These are phyloP conservation scores for Okapia johnstoni DNA, from an alignment of 2,113 vertebrate genomes.

Conservation along the genomic window DNA sequence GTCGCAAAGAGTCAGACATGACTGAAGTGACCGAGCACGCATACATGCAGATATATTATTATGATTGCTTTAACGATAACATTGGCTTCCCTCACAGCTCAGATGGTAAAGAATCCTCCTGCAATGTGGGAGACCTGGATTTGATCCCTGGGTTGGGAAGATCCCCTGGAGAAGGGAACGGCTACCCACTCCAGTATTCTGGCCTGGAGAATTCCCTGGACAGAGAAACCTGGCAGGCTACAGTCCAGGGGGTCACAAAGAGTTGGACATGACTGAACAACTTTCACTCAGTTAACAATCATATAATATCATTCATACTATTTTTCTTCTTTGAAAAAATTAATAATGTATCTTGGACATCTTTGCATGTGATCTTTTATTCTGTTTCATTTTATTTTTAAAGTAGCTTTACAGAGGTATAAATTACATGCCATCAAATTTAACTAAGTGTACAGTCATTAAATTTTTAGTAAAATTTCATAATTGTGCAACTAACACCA, in stretches of 20 bases:
- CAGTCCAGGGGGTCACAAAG: not conserved
- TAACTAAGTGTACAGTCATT: not conserved
- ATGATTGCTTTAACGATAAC: not conserved
- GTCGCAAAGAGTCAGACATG: not conserved
- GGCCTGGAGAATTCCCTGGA: not conserved
- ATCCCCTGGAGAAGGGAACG: not conserved
- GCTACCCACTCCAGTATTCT: not conserved
- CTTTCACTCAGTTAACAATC: not conserved
- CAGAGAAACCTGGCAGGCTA: not conserved
- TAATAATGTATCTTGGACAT: not conserved
- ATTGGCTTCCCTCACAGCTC: not conserved
- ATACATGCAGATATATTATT: not conserved
- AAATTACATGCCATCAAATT: not conserved
- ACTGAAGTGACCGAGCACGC: not conserved
- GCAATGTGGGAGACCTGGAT: not conserved
- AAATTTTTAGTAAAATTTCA: not conserved
- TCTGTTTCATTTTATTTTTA: not conserved
- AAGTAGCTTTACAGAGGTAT: not conserved
- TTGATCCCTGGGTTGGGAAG: not conserved
- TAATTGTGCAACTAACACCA: not conserved
- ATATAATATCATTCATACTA: not conserved
- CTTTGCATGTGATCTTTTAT: not conserved
- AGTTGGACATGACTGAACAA: not conserved
- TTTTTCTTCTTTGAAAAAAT: not conserved
- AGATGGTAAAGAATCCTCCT: not conserved